Percentiles rank a stretch among this genome's conserved stretches.
Evolutionary conservation across 2,888 invertebrate genomes (phyloP).

Genomic region (Tridacna gigas): DNA sequence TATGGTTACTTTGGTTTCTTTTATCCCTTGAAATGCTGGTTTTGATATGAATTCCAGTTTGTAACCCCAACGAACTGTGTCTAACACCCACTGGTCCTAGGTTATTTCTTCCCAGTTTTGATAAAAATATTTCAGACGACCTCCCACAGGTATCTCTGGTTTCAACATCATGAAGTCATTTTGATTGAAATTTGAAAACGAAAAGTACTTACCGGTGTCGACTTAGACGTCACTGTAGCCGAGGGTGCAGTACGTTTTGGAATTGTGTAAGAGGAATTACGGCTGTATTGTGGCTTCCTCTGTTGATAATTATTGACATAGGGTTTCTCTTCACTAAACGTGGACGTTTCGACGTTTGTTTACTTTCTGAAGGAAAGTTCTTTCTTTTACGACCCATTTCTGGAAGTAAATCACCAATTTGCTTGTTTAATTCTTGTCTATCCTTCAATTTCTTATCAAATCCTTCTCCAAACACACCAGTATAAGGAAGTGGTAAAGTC

Average conservation of each 20-base stretch:
- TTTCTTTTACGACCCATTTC: slow-evolving; percentile 16
- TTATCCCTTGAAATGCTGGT: slow-evolving; percentile 39
- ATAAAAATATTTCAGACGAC: slow-evolving; percentile 29
- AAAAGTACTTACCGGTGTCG: slow-evolving; percentile 37
- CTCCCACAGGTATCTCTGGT: slow-evolving; percentile 59
- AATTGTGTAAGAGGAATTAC: not conserved
- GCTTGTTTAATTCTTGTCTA: slow-evolving; percentile 44
- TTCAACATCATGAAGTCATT: slow-evolving; percentile 14
- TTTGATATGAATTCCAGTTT: slow-evolving; percentile 30
- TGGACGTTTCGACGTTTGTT: not conserved
- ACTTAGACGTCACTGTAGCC: not conserved
- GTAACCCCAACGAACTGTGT: slow-evolving; percentile 26
- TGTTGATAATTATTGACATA: slow-evolving; percentile 7
- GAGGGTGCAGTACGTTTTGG: not conserved
- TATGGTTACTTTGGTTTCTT: slow-evolving; percentile 13
- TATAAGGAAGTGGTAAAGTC: slow-evolving; percentile 34
- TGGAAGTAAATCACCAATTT: slow-evolving; percentile 41
- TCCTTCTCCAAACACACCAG: slow-evolving; percentile 45
- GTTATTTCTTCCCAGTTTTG: slow-evolving; percentile 41
- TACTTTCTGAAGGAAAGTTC: slow-evolving; percentile 1
- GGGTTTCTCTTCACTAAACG: not conserved
- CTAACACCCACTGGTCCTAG: slow-evolving; percentile 44
- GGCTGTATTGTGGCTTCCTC: not conserved
- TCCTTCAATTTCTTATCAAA: slow-evolving; percentile 46
- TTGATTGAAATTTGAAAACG: slow-evolving; percentile 24